These are phyloP conservation scores for Drosophila chauvacae DNA, from an alignment of 1,140 invertebrate species.

Conservation along the genomic window DNA sequence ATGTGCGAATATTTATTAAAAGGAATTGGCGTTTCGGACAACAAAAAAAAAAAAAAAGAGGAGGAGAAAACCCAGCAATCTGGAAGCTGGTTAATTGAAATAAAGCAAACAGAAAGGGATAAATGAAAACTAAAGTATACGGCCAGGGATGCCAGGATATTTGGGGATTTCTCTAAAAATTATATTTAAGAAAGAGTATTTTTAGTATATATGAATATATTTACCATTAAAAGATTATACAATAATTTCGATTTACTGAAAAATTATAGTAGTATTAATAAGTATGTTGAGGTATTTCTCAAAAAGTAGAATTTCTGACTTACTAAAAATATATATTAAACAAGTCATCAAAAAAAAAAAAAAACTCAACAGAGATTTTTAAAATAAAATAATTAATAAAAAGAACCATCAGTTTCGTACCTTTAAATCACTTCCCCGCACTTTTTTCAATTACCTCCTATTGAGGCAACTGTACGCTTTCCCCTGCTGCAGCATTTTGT, in stretches of 20 bases:
- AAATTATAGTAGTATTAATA: neutral
- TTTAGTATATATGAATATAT: neutral
- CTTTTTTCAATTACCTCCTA: conserved; percentile 5
- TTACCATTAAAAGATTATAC: neutral
- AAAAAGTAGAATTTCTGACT: neutral
- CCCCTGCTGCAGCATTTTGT: neutral
- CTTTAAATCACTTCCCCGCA: neutral
- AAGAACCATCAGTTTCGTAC: neutral
- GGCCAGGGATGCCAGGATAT: neutral
- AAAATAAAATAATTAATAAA: neutral
- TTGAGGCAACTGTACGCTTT: conserved; percentile 16
- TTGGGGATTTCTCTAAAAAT: neutral
- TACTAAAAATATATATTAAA: neutral
- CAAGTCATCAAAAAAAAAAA: neutral
- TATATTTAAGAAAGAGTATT: neutral
- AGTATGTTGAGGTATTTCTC: neutral
- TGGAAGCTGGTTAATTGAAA: conserved; percentile 66
- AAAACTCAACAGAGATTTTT: too few species aligned
- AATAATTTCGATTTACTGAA: neutral
- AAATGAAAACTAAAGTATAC: conserved; percentile 4
- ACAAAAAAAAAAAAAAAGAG: neutral
- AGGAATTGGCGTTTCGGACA: conserved; percentile 51
- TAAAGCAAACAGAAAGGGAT: conserved; percentile 16
- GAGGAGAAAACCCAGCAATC: conserved; percentile 7
- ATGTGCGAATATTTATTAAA: conserved; percentile 81